Base-by-base conservation (phyloP, 1,140 invertebrate species). In the Andrena cerasifolii region DNA sequence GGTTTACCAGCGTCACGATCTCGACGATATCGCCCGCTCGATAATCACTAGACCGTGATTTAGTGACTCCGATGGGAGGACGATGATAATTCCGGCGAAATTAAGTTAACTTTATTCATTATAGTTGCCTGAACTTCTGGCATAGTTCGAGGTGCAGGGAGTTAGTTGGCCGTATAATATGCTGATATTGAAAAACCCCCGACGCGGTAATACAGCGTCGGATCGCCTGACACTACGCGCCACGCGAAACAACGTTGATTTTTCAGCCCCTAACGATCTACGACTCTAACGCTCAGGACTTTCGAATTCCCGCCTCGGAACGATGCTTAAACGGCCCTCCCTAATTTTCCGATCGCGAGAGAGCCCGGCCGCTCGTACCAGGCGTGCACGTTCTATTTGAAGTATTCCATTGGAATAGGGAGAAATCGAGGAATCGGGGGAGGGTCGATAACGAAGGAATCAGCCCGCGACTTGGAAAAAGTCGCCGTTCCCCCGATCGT, bases 101-200 rank as follows among this genome's bases (percentile, higher is more conserved):
- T 58, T 45, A 58, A 70, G 54, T 70, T 45, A 70, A 70, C 53
- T 70, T 70, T 70, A 53, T 36, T 70, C 49, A 47, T 70, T 70
- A 58, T 31, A 70, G 53, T 45, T 70, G 4, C 10, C 18, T 1
- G n/a, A 56, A 70, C 33, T 43, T 1, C 36, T 12, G 21, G 53
- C 6, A 70, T 56, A 70, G 36, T 54, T 70, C n/a, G 66, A 8
- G 8, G 16, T 7, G 62, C 18, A 21, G 43, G n/a, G 47, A 49
- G 33, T 53, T 54, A 3, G 8, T 53, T 54, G 8, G 8, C 24
- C 16, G 26, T 56, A 70, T 70, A 70, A 28, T 58, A 58, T 5
- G 3, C 36, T 43, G 66, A 70, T 70, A 54, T 53, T 36, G 63
- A 67, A 67, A 67, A 53, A 70, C 45, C 26, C 21, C 33, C n/a